These are phyloP conservation scores for Lithophane leautieri DNA, from an alignment of 2,888 invertebrate genomes.

Conservation along the genomic window DNA sequence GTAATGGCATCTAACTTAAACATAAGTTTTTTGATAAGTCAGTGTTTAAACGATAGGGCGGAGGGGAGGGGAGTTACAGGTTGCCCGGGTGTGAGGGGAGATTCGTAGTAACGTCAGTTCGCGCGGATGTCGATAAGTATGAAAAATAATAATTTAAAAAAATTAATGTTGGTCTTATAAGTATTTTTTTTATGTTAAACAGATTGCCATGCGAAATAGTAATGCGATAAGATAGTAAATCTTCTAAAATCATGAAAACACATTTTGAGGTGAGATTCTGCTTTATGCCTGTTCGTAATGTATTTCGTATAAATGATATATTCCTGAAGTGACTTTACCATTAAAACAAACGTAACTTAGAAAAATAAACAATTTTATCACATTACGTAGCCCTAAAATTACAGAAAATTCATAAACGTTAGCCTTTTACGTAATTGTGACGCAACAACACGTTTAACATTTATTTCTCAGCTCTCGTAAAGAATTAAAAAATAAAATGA, in stretches of 20 bases:
- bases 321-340: background rate
- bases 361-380: background rate
- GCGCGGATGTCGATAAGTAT: conserved; percentile 66
- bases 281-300: background rate
- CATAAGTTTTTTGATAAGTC: conserved; percentile 90
- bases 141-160: conserved; percentile 14
- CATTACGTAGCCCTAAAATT: background rate
- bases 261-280: background rate
- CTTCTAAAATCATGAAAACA: background rate
- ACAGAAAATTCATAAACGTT: background rate
- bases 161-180: background rate
- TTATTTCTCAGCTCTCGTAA: background rate
- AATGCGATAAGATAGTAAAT: background rate
- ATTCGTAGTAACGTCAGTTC: conserved; percentile 73
- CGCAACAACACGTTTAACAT: rapidly evolving
- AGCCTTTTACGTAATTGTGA: too few species aligned
- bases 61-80: conserved; percentile 85
- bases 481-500: background rate
- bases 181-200: background rate
- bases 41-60: conserved; percentile 88
- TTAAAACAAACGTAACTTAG: background rate
- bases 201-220: background rate
- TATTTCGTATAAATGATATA: background rate
- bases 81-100: conserved; percentile 82
- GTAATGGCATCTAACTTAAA: conserved; percentile 86